Conservation (phyloP, 2,888 invertebrate genomes). For the Ichneumoninae sp. region DNA sequence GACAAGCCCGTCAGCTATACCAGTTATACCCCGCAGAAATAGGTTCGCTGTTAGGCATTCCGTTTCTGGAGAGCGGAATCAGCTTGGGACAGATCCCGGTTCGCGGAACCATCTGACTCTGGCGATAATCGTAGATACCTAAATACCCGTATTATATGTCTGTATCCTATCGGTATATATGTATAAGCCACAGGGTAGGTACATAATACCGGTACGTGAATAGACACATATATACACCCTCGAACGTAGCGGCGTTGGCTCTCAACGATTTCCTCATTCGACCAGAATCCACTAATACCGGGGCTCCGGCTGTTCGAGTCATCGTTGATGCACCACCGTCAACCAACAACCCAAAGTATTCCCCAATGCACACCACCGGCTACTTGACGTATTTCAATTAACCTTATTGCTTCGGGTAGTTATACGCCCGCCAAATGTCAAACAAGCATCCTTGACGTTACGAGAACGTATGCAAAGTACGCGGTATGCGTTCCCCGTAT, state of each 20-base stretch:
- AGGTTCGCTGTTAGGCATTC: background rate
- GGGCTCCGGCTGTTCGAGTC: constrained; percentile 31
- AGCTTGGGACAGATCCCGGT: background rate
- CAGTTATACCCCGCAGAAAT: background rate
- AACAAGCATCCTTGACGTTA: constrained; percentile 64
- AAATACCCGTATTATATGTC: background rate
- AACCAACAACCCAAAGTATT: constrained; percentile 72
- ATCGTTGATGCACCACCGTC: constrained; percentile 49
- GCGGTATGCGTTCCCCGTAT: background rate
- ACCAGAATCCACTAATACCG: constrained; percentile 36
- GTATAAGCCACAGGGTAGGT: background rate
- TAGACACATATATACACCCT: constrained; percentile 12
- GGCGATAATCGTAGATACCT: constrained; percentile 7
- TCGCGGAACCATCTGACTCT: background rate
- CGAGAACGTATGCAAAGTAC: constrained; percentile 60
- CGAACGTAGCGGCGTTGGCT: constrained; percentile 37
- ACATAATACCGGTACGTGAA: background rate
- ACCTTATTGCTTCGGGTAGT: constrained; percentile 79
- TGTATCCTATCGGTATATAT: background rate
- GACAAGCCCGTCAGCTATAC: background rate
- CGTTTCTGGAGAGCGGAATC: background rate
- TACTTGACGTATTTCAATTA: constrained; percentile 82
- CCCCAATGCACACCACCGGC: constrained; percentile 69
- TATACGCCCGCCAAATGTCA: constrained; percentile 78
- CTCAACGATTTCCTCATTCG: constrained; percentile 41